Evolutionary conservation across 1,140 invertebrate species (phyloP), one percentile per base, ranked within the genome.

Genomic region (Diploscapter pachys): DNA sequence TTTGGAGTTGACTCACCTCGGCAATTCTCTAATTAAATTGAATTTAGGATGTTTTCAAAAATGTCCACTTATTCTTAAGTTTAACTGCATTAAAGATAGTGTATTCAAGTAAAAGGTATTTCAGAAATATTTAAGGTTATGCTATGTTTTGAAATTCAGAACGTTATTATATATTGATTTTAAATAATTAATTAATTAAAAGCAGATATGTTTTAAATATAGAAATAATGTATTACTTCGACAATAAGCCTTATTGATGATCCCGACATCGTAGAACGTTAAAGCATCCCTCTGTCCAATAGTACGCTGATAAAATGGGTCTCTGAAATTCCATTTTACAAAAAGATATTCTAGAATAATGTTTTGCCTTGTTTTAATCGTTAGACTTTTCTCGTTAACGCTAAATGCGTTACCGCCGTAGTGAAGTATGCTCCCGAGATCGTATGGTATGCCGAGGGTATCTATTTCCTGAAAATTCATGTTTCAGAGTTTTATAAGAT

Each of bases 351-450:
- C 11, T 11, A 59, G 8, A 61, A 49, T 31, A 77, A n/a, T 76
- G 11, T 69, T 31, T 31, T 31, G 76, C 73, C 72, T 75, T 0
- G 83, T 85, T 2, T 84, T 51, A 48, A 84, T 52, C 5, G 83
- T 83, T 52, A 64, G 56, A 52, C 73, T 85, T 9, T 59, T 82
- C 9, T 83, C 79, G 73, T 83, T 83, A 6, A 71, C 62, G 66
- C 71, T 77, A 73, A 85, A 83, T 11, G 82, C 82, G 31, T 78
- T 87, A 11, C 86, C 78, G 5, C 87, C 87, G 77, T 88, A 88
- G 79, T 88, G 88, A 87, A 88, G 88, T n/a, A 87, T 86, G 4
- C 87, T 87, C 48, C 85, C 84, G 11, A 86, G 80, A 73, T 87
- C 87, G 50, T 74, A 74, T 31, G 73, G 73, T 61, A 74, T 64